phyloP scores from a whole-genome alignment of 2,113 vertebrate genomes.

The Steatornis caripensis region DNA sequence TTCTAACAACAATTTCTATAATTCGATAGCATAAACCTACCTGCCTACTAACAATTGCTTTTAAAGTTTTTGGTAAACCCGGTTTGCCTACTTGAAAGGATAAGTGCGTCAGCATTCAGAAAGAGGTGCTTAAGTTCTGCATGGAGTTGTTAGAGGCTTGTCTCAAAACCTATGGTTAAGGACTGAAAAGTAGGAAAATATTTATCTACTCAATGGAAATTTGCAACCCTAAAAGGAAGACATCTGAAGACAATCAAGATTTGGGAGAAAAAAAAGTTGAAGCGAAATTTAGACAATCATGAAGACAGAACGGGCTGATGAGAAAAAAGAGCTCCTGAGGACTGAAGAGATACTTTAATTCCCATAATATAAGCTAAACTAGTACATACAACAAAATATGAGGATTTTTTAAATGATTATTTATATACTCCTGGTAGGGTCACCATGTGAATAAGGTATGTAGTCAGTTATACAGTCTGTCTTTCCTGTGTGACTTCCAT shows the following conservation, averaged over 20 bases:
- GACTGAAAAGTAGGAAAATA: not conserved
- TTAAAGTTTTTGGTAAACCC: not conserved
- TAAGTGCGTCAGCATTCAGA: not conserved
- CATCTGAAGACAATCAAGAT: not conserved
- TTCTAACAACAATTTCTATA: not conserved
- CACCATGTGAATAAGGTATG: not conserved
- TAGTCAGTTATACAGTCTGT: not conserved
- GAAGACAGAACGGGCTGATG: not conserved
- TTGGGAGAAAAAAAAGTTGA: not conserved
- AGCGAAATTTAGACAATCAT: not conserved
- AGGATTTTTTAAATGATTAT: not conserved
- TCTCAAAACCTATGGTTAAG: not conserved
- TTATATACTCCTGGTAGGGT: not conserved
- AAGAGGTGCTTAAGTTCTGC: not conserved
- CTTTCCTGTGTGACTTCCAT: conserved; percentile 51
- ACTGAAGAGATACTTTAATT: not conserved
- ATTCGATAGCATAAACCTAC: not conserved
- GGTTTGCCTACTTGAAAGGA: not conserved
- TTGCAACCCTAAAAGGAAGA: not conserved
- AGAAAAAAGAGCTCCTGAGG: not conserved
- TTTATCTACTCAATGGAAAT: not conserved
- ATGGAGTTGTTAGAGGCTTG: not conserved
- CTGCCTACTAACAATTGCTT: not conserved
- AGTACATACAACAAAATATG: not conserved
- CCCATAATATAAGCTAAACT: not conserved